phyloP scores from a whole-genome alignment of 2,888 invertebrate species.

The Ormia ochracea region DNA sequence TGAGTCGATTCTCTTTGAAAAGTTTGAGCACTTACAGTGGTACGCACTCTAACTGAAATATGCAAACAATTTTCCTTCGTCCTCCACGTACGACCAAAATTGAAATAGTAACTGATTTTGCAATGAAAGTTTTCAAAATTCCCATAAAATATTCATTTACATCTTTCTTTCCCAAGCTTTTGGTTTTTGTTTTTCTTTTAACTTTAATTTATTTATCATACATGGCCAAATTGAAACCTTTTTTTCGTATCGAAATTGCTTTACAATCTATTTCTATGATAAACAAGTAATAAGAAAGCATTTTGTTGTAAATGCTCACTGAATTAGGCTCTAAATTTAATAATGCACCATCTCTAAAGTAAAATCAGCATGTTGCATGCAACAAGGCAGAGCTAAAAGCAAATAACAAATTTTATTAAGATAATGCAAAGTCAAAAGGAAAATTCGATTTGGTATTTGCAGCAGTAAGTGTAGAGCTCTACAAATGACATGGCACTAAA shows the following conservation, averaged over 20 bases:
- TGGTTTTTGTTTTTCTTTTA: background rate
- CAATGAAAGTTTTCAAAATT: constrained; percentile 4
- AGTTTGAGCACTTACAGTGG: too few relatives aligned
- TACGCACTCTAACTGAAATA: too few relatives aligned
- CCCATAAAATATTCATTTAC: constrained; percentile 48
- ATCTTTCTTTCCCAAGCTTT: constrained; percentile 59
- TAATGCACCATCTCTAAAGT: constrained; percentile 40
- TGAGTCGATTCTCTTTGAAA: too few relatives aligned
- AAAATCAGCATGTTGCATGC: constrained; percentile 26
- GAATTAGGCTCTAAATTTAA: constrained; percentile 60
- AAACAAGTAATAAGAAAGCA: constrained; percentile 20
- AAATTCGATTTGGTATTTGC: constrained; percentile 11
- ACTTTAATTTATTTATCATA: constrained; percentile 50
- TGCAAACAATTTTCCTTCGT: background rate
- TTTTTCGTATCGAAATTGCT: constrained; percentile 46
- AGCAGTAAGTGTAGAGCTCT: constrained; percentile 55
- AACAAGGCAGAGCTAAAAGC: background rate
- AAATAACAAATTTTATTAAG: background rate
- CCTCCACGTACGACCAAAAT: background rate
- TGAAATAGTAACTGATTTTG: background rate
- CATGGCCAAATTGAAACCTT: constrained; percentile 25
- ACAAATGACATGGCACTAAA: constrained; percentile 59
- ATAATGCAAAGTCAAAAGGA: constrained; percentile 1
- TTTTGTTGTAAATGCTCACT: constrained; percentile 48
- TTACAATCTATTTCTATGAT: constrained; percentile 31